Percentiles rank a stretch among this genome's conserved stretches.
Evolutionary conservation across 2,797 vertebrate genomes (phyloP).

Genomic region (Taeniopygia guttata): DNA sequence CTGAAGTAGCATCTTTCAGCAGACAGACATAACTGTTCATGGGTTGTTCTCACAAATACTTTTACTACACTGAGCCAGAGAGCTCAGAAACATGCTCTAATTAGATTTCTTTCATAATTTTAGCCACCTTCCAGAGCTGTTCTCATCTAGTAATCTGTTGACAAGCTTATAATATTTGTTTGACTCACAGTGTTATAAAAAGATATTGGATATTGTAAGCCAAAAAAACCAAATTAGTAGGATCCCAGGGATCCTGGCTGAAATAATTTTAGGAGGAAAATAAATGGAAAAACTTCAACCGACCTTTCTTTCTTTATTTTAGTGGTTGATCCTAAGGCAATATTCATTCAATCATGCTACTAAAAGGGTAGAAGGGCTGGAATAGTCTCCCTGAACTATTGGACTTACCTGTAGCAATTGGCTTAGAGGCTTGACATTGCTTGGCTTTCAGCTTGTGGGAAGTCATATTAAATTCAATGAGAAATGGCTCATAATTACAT

Average conservation of each 20-base stretch:
- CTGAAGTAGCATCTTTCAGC: background rate
- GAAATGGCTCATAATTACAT: background rate
- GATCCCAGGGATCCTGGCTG: background rate
- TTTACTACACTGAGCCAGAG: background rate
- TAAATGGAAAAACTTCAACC: background rate
- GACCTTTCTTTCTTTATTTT: background rate
- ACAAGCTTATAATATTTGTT: background rate
- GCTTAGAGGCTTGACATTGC: background rate
- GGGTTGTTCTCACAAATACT: background rate
- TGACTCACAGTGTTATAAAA: background rate
- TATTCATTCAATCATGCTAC: background rate
- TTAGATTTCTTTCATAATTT: background rate
- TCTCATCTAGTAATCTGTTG: background rate
- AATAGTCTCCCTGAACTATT: fast-evolving
- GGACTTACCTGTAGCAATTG: background rate
- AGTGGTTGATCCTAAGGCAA: background rate
- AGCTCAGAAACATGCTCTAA: background rate
- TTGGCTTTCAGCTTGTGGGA: background rate
- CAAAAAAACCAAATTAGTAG: background rate
- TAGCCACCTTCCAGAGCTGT: background rate
- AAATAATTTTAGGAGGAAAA: background rate
- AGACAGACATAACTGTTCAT: background rate
- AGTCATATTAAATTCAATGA: background rate
- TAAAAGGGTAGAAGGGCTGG: background rate
- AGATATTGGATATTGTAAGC: background rate